phyloP scores from a whole-genome alignment of 2,888 invertebrate genomes.

The Apodemia mormo region DNA sequence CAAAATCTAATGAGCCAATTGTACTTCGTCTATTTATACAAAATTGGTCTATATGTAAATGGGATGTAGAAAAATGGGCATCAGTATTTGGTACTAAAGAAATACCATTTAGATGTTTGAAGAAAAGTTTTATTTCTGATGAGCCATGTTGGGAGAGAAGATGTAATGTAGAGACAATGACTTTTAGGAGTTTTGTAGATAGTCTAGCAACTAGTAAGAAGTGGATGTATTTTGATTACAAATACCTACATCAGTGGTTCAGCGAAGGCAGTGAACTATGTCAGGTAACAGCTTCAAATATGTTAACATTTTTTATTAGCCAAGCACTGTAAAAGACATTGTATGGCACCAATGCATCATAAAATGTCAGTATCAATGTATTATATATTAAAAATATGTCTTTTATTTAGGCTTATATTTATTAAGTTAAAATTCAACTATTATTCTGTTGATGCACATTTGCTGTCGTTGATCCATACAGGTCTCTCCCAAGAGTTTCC shows the following conservation, averaged over 20 bases:
- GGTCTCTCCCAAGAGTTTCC: too few relatives aligned
- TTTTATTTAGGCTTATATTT: too few relatives aligned
- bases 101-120: slow-evolving; percentile 81
- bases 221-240: slow-evolving; percentile 94
- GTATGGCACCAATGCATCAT: too few relatives aligned
- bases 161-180: slow-evolving; percentile 81
- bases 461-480: too few relatives aligned
- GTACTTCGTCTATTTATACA: slow-evolving; percentile 77
- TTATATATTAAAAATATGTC: too few relatives aligned
- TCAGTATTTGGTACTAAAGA: slow-evolving; percentile 76
- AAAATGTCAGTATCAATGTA: too few relatives aligned
- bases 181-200: slow-evolving; percentile 84
- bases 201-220: slow-evolving; percentile 59
- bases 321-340: too few relatives aligned
- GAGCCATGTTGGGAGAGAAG: slow-evolving; percentile 91
- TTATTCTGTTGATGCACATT: too few relatives aligned
- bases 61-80: slow-evolving; percentile 83
- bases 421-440: too few relatives aligned
- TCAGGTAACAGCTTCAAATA: slow-evolving; percentile 59
- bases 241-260: slow-evolving; percentile 88
- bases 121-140: slow-evolving; percentile 60
- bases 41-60: slow-evolving; percentile 82
- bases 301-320: too few relatives aligned
- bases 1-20: slow-evolving; percentile 67
- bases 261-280: slow-evolving; percentile 77